Conservation (phyloP, 2,113 vertebrate genomes). For the Takifugu bimaculatus region DNA sequence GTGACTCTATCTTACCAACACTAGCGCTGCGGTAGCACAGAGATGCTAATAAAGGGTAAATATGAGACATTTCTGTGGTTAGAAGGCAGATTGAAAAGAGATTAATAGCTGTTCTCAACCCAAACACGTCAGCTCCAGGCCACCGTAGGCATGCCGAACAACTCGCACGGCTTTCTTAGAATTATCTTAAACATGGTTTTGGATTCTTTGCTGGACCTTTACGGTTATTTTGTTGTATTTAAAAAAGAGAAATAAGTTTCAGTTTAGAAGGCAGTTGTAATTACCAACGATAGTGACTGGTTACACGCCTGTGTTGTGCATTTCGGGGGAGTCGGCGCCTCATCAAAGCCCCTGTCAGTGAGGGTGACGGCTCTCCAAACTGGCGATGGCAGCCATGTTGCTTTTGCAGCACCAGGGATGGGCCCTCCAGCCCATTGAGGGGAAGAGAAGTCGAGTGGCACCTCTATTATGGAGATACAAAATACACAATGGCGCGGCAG, state of each 20-base stretch:
- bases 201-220: too few relatives aligned
- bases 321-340: neutral
- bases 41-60: neutral
- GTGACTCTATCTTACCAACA: slow-evolving; percentile 10
- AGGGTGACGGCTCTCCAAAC: slow-evolving; percentile 84
- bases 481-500: slow-evolving; percentile 55
- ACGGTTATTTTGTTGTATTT: too few relatives aligned
- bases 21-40: slow-evolving; percentile 16
- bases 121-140: too few relatives aligned
- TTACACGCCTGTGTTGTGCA: slow-evolving; percentile 12
- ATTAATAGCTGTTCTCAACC: too few relatives aligned
- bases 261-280: neutral
- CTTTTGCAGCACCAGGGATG: slow-evolving; percentile 74
- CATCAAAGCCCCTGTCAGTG: neutral
- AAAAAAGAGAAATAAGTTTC: too few relatives aligned
- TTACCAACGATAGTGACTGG: slow-evolving; percentile 1
- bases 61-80: too few relatives aligned
- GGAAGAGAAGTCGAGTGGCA: slow-evolving; percentile 87
- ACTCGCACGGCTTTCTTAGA: too few relatives aligned
- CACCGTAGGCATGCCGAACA: too few relatives aligned
- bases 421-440: slow-evolving; percentile 83
- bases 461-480: slow-evolving; percentile 89
- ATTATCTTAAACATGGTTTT: too few relatives aligned
- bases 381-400: slow-evolving; percentile 83
- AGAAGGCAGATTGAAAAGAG: too few relatives aligned